phyloP scores from a whole-genome alignment of 2,797 vertebrate species.

The Astyanax mexicanus region DNA sequence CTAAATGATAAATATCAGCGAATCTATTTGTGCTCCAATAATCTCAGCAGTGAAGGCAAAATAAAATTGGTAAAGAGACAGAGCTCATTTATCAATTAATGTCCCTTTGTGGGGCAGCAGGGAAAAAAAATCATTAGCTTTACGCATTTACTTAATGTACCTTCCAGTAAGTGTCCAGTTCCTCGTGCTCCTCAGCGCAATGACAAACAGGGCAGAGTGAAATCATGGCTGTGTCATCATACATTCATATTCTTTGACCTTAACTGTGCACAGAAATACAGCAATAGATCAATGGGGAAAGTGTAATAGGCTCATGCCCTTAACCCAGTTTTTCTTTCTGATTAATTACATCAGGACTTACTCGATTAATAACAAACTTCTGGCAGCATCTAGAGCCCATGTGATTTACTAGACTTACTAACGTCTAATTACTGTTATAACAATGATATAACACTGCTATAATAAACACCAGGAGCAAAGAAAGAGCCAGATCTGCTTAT shows the following conservation, averaged over 20 bases:
- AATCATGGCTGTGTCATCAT: slow-evolving; percentile 42
- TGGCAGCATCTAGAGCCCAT: slow-evolving; percentile 35
- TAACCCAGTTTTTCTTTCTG: slow-evolving; percentile 36
- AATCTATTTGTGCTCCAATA: slow-evolving; percentile 61
- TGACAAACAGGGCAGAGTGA: slow-evolving; percentile 51
- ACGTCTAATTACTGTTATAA: slow-evolving; percentile 40
- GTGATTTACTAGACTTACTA: slow-evolving; percentile 43
- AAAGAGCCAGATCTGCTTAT: too few species aligned
- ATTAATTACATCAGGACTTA: slow-evolving; percentile 44
- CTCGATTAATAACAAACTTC: slow-evolving; percentile 49
- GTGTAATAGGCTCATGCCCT: slow-evolving; percentile 49
- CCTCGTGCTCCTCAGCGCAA: slow-evolving; percentile 29
- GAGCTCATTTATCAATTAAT: slow-evolving; percentile 66
- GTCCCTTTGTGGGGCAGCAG: slow-evolving; percentile 55
- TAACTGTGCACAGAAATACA: slow-evolving; percentile 53
- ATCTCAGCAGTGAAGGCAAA: slow-evolving; percentile 55
- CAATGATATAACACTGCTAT: too few species aligned
- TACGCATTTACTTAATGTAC: slow-evolving; percentile 58
- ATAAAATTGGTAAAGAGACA: slow-evolving; percentile 58
- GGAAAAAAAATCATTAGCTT: slow-evolving; percentile 64
- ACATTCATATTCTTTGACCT: slow-evolving; percentile 48
- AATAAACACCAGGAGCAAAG: neutral
- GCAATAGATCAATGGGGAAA: slow-evolving; percentile 54
- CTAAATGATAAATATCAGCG: slow-evolving; percentile 59
- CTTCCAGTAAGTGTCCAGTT: slow-evolving; percentile 59